Evolutionary conservation across 2,888 invertebrate genomes (phyloP), one percentile per base, ranked within the genome.

Genomic region (Idaea biselata): DNA sequence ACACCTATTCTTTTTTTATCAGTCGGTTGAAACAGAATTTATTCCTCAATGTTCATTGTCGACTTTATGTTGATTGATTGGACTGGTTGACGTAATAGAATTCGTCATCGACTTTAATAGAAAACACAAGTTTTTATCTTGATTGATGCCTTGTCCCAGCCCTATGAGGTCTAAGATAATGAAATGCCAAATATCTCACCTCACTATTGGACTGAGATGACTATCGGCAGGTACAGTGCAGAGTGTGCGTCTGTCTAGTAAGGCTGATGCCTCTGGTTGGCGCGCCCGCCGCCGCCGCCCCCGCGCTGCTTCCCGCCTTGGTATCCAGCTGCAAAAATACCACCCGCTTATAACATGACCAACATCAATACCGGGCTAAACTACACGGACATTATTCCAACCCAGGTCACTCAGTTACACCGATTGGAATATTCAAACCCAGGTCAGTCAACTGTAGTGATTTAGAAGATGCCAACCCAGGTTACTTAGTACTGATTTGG

Each of bases 251-350:
- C 86, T 96, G 80, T 75, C 86, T 96, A 97, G 93, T 97, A 97
- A 87, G 97, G 97, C 93, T 97, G 96, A 94, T 97, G 97, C 95
- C 97, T 95, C 93, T 96, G 96, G 93, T 96, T 96, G 85, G 95
- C 94, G 82, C 95, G 95, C 73, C 95, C 94, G 95, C 90, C 94
- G 81, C 95, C 94, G 85, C 95, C 94, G 79, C 94, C 93, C 82
- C 97, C 96, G 87, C 96, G 95, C 93, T 97, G 96, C 94, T 97
- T 97, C 91, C 97, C 97, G 82, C 97, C 96, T 85, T 95, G 95
- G 93, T 95, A 96, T 86, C 95, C 93, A 79, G 93, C 93, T 89
- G 91, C 79, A 86, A 86, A 82, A 79, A 78, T 76, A 18, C 63
- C 11, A 56, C 54, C 63, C 60, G 62, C 62, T 63, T 64, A 65